A percentile compares a stretch with the other conserved stretches of the same genome.
phyloP scores from a whole-genome alignment of 37 sponge, comb jelly and placozoan species.

The Haliclona indistincta region DNA sequence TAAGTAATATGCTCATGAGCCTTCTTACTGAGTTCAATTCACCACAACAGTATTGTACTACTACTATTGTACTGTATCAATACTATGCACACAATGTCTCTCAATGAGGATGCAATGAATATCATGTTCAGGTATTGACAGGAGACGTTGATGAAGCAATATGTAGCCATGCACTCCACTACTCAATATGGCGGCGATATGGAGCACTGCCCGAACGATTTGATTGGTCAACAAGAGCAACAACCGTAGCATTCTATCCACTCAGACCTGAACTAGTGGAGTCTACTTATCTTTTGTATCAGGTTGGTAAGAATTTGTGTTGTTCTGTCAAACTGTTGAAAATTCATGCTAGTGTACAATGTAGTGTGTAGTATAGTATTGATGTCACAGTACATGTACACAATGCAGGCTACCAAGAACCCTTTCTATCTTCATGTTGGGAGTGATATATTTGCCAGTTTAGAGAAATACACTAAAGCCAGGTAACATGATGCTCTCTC shows the following conservation, averaged over 20 bases:
- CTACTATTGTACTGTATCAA: neutral
- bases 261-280: constrained; percentile 96
- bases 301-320: constrained; percentile 30
- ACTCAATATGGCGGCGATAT: constrained; percentile 91
- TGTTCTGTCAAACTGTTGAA: neutral
- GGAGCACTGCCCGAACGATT: constrained; percentile 92
- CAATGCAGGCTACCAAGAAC: constrained; percentile 80
- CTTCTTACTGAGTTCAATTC: too few relatives aligned
- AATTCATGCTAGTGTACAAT: neutral
- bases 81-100: neutral
- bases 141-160: constrained; percentile 95
- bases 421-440: constrained; percentile 98
- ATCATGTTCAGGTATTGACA: constrained; percentile 68
- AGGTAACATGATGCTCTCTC: constrained; percentile 30
- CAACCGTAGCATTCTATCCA: constrained; percentile 89
- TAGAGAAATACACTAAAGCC: constrained; percentile 72
- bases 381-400: too few relatives aligned
- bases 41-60: neutral
- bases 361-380: too few relatives aligned
- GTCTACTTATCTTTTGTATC: constrained; percentile 94
- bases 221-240: constrained; percentile 72
- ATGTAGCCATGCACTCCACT: constrained; percentile 92
- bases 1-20: too few relatives aligned
- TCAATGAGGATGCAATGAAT: neutral
- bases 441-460: constrained; percentile 79